Conservation (phyloP, 2,113 vertebrate species). For the Anolis sagrei region DNA sequence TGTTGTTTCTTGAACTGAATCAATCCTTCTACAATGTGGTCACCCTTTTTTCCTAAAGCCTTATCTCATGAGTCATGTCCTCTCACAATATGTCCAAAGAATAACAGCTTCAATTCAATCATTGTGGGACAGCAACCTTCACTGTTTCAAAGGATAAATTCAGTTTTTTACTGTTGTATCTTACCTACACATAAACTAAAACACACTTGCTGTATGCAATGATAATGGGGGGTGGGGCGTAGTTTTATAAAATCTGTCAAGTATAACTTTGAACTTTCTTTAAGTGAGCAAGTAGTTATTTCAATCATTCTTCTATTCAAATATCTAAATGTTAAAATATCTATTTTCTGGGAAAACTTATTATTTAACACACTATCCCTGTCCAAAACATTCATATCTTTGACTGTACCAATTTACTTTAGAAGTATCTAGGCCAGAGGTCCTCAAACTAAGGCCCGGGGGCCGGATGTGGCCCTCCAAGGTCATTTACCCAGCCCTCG, state of each 20-base stretch:
- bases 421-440: background rate
- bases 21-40: no score
- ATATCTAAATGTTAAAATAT: background rate
- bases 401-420: background rate
- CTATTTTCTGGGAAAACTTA: background rate
- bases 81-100: background rate
- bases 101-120: background rate
- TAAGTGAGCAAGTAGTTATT: background rate
- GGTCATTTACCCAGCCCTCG: no score
- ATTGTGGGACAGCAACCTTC: no score
- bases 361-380: background rate
- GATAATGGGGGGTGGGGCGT: background rate
- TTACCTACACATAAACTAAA: background rate
- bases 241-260: background rate
- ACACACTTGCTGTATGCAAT: background rate
- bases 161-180: no score
- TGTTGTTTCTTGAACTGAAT: no score
- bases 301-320: background rate
- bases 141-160: no score
- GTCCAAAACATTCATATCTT: background rate
- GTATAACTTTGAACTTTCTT: background rate
- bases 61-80: background rate
- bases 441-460: no score
- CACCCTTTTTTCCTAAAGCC: no score
- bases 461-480: no score